Percentiles rank a stretch among this genome's conserved stretches.
Evolutionary conservation across 2,797 vertebrate species (phyloP).

Genomic region (Poecilia velifera): DNA sequence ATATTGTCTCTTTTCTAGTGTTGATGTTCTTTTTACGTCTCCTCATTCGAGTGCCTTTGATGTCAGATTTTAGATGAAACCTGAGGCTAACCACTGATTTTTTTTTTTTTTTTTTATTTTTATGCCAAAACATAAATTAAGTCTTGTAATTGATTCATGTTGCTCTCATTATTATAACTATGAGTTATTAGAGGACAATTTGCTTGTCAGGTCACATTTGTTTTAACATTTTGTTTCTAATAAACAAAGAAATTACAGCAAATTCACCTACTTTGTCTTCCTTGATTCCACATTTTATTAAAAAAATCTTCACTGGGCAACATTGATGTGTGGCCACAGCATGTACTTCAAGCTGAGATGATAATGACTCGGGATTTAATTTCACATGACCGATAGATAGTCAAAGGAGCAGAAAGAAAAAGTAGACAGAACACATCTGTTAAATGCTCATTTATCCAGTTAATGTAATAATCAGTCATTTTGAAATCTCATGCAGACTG

Average conservation of each 20-base stretch:
- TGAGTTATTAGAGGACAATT: neutral
- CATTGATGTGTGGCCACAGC: constrained; percentile 51
- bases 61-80: neutral
- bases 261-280: constrained; percentile 6
- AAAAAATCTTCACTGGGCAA: constrained; percentile 31
- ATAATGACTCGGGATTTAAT: constrained; percentile 60
- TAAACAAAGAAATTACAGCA: neutral
- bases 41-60: neutral
- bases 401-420: constrained; percentile 47
- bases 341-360: constrained; percentile 55
- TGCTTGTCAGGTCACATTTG: neutral
- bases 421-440: constrained; percentile 30
- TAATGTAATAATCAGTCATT: constrained; percentile 38
- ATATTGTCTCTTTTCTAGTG: neutral
- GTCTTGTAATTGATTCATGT: neutral
- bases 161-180: neutral
- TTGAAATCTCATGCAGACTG: constrained; percentile 11
- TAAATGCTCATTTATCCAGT: constrained; percentile 39
- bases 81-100: neutral
- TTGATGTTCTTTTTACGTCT: neutral
- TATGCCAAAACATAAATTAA: neutral
- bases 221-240: constrained; percentile 1
- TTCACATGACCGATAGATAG: constrained; percentile 56
- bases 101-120: neutral
- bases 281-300: constrained; percentile 16